Evolutionary conservation across 2,888 invertebrate species (phyloP).

Genomic region (Hanleya hanleyi): DNA sequence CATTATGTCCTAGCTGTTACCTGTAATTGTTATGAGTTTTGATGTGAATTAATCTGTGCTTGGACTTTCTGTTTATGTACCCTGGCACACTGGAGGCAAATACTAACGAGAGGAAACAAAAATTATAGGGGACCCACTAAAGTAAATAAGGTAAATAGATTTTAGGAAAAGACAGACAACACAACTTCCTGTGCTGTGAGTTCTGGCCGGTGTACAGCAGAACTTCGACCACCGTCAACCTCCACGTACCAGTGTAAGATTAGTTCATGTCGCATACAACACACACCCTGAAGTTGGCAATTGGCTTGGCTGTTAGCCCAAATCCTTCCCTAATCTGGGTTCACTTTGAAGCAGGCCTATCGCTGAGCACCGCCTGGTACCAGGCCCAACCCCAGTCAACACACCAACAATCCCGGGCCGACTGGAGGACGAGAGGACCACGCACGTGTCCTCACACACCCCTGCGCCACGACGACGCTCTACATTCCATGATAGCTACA

Average conservation of each 20-base stretch:
- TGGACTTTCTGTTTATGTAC: too few relatives aligned
- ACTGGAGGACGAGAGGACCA: too few relatives aligned
- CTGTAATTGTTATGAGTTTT: too few relatives aligned
- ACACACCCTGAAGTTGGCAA: not conserved
- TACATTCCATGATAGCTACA: too few relatives aligned
- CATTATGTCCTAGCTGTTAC: too few relatives aligned
- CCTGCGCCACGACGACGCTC: too few relatives aligned
- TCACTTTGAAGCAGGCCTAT: not conserved
- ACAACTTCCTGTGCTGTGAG: not conserved
- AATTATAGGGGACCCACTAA: not conserved
- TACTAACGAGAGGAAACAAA: not conserved
- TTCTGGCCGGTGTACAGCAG: not conserved
- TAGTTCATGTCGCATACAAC: not conserved
- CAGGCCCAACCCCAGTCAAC: not conserved
- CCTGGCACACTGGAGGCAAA: too few relatives aligned
- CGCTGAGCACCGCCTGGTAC: not conserved
- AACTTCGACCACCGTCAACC: not conserved
- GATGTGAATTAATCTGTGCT: too few relatives aligned
- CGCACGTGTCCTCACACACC: too few relatives aligned
- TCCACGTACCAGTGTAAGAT: not conserved
- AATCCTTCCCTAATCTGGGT: not conserved
- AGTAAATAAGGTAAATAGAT: not conserved
- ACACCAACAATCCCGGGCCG: too few relatives aligned
- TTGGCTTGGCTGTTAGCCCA: constrained; percentile 1
- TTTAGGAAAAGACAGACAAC: not conserved